Conservation (phyloP, 2,888 invertebrate species). For the Monopis laevigella region DNA sequence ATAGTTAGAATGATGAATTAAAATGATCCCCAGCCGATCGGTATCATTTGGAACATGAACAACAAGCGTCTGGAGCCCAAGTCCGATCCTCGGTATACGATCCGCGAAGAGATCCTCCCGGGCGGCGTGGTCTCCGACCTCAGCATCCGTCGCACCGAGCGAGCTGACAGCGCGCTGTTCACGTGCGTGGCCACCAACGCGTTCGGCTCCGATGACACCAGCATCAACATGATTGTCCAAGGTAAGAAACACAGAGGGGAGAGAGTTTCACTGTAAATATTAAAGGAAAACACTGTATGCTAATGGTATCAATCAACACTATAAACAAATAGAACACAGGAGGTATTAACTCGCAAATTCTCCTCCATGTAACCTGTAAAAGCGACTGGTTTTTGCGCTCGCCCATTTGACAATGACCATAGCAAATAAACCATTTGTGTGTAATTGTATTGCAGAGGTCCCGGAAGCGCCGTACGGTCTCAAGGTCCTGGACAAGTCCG, state of each 20-base stretch:
- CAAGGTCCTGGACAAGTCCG: conserved; percentile 90
- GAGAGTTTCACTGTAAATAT: no score
- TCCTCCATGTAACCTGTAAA: no score
- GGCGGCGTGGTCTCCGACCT: conserved; percentile 89
- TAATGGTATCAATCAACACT: no score
- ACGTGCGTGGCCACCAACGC: conserved; percentile 94
- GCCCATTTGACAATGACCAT: no score
- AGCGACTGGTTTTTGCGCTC: no score
- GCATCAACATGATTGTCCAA: conserved; percentile 94
- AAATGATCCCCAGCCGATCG: conserved; percentile 80
- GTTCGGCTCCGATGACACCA: conserved; percentile 94
- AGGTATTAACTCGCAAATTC: no score
- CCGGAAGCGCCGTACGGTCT: conserved; percentile 90
- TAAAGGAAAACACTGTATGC: no score
- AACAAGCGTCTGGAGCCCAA: conserved; percentile 91
- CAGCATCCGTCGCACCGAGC: conserved; percentile 88
- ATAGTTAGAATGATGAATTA: background rate
- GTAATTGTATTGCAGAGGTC: conserved; percentile 67
- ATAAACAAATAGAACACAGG: no score
- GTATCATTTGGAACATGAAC: conserved; percentile 95
- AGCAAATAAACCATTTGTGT: no score
- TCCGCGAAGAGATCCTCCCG: conserved; percentile 86
- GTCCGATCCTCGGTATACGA: conserved; percentile 86
- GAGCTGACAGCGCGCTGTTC: conserved; percentile 88
- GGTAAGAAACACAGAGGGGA: conserved; percentile 56